phyloP scores from a whole-genome alignment of 2,888 invertebrate genomes.

The Xanthorhoe spadicearia region DNA sequence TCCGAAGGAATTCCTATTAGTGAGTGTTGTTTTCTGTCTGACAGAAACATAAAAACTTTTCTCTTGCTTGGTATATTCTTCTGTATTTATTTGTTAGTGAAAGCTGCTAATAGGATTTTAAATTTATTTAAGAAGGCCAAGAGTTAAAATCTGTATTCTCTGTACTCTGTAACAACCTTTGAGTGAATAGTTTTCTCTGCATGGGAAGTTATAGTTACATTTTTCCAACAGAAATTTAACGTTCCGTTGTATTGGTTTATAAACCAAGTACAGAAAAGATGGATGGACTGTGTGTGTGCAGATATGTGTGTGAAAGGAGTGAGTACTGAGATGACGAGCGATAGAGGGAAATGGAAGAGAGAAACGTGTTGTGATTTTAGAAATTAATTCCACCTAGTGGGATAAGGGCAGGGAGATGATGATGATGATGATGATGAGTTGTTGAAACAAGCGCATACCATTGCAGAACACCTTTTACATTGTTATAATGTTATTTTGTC shows the following conservation, averaged over 20 bases:
- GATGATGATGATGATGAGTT: no score
- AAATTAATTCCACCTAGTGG: no score
- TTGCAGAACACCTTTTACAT: slow-evolving; percentile 55
- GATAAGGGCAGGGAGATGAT: no score
- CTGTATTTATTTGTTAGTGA: slow-evolving; percentile 29
- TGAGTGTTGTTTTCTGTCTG: slow-evolving; percentile 74
- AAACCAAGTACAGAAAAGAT: no score
- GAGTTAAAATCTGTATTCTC: no score
- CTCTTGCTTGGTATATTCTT: slow-evolving; percentile 68
- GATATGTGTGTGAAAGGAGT: no score
- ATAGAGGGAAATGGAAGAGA: no score
- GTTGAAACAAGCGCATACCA: slow-evolving; percentile 52
- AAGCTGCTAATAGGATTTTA: slow-evolving; percentile 65
- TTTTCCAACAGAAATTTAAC: slow-evolving; percentile 68
- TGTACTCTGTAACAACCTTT: neutral
- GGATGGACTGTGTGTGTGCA: no score
- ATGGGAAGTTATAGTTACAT: slow-evolving; percentile 57
- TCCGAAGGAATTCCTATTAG: slow-evolving; percentile 80
- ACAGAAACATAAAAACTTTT: slow-evolving; percentile 75
- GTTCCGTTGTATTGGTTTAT: slow-evolving; percentile 60
- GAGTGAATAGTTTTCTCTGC: slow-evolving; percentile 11
- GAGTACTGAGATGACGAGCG: no score
- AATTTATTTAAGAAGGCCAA: slow-evolving; percentile 19
- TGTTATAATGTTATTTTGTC: slow-evolving; percentile 45
- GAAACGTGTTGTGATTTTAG: no score